Conservation (phyloP, 2,888 invertebrate genomes). For the Cylloceria caligata region DNA sequence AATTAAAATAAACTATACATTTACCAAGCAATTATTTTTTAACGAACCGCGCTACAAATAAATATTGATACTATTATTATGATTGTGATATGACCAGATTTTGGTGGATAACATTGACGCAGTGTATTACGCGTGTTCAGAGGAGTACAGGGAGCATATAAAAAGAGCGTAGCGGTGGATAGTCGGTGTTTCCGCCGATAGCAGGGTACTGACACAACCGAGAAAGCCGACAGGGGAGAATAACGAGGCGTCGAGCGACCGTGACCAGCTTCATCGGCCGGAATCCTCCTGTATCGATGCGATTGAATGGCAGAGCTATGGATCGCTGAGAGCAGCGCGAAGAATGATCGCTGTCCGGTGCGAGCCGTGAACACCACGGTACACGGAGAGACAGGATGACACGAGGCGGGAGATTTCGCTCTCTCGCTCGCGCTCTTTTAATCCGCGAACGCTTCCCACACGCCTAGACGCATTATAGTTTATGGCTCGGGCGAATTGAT, state of each 20-base stretch:
- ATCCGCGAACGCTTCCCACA: constrained; percentile 62
- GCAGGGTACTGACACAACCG: constrained; percentile 30
- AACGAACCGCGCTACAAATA: background rate
- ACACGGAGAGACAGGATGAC: constrained; percentile 11
- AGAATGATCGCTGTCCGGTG: constrained; percentile 21
- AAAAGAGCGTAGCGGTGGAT: background rate
- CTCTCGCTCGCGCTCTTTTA: constrained; percentile 66
- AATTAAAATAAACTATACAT: too few species aligned
- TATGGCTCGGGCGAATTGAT: constrained; percentile 69
- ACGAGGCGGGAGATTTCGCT: constrained; percentile 38
- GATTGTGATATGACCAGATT: background rate
- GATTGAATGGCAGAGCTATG: constrained; percentile 54
- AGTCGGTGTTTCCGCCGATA: constrained; percentile 32
- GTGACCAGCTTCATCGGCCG: constrained; percentile 61
- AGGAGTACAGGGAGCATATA: background rate
- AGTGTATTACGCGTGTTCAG: background rate
- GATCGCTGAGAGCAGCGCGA: constrained; percentile 51
- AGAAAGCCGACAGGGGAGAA: constrained; percentile 64
- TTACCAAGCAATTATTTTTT: too few species aligned
- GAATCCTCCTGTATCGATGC: constrained; percentile 56
- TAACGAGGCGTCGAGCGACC: constrained; percentile 65
- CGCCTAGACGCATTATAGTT: constrained; percentile 65
- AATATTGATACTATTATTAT: background rate
- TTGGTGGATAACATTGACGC: background rate
- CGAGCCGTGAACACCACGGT: background rate